Percentiles rank a stretch among this genome's conserved stretches.
Conservation (phyloP, 2,113 vertebrate species). For the Cochlearius cochlearius region DNA sequence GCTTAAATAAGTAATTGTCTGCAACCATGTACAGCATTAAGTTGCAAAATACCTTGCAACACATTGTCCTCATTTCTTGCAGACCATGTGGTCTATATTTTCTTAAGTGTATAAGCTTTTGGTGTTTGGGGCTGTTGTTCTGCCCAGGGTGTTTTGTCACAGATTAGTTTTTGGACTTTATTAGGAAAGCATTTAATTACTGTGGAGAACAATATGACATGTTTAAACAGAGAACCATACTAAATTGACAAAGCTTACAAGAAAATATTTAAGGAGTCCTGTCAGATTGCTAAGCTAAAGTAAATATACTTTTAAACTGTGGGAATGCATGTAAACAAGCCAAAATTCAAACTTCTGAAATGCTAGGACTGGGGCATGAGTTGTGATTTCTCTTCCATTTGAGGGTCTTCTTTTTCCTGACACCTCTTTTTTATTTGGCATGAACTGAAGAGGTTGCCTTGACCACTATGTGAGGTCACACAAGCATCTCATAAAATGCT, state of each 20-base stretch:
- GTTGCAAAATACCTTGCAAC: background rate
- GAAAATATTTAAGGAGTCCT: background rate
- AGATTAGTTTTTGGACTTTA: background rate
- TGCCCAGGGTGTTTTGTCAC: background rate
- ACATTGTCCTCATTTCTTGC: background rate
- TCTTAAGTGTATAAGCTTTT: background rate
- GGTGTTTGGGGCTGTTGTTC: background rate
- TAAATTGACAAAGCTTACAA: background rate
- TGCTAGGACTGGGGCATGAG: background rate
- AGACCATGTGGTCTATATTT: background rate
- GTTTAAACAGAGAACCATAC: background rate
- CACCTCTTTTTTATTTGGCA: background rate
- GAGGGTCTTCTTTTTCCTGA: background rate
- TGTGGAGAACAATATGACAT: background rate
- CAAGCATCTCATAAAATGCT: background rate
- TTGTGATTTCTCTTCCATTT: background rate
- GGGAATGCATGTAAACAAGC: background rate
- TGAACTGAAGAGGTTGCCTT: background rate
- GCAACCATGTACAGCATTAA: background rate
- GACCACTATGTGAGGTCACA: background rate
- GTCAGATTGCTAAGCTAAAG: background rate
- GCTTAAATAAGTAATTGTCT: background rate
- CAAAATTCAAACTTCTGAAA: background rate
- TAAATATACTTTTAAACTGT: background rate
- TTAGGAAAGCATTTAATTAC: background rate